Evolutionary conservation across 2,113 vertebrate genomes (phyloP).

Genomic region (Forbesichthys papilliferus): DNA sequence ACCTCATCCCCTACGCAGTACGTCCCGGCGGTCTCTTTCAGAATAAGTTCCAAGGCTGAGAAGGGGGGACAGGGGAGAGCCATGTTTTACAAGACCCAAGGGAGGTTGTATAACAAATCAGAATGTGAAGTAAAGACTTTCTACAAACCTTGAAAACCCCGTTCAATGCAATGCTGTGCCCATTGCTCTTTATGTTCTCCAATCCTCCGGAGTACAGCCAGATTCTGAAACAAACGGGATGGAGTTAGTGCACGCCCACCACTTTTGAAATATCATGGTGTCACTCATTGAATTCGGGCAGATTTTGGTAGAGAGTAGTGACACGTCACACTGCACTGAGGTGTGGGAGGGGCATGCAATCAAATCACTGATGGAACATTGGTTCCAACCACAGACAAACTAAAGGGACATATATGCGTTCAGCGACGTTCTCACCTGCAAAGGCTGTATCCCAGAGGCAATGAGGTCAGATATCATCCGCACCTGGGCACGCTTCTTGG

Average conservation of each 20-base stretch:
- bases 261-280: too few species aligned
- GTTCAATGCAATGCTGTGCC: conserved; percentile 84
- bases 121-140: background rate
- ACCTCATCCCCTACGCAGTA: conserved; percentile 94
- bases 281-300: too few species aligned
- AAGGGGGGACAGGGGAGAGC: background rate
- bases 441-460: conserved; percentile 89
- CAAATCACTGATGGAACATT: too few species aligned
- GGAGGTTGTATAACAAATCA: background rate
- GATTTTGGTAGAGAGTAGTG: too few species aligned
- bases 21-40: conserved; percentile 83
- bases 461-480: conserved; percentile 90
- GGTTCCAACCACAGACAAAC: too few species aligned
- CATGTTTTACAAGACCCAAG: background rate
- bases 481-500: conserved; percentile 83
- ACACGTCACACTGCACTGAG: too few species aligned
- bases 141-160: conserved; percentile 86
- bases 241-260: background rate
- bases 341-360: too few species aligned
- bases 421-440: conserved; percentile 80
- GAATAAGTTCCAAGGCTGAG: conserved; percentile 86
- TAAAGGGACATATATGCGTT: background rate
- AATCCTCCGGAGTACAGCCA: conserved; percentile 82
- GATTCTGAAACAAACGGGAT: conserved; percentile 78
- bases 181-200: conserved; percentile 83